Percentiles rank a stretch among this genome's conserved stretches.
Conservation (phyloP, 2,888 invertebrate species). For the Oligia latruncula region DNA sequence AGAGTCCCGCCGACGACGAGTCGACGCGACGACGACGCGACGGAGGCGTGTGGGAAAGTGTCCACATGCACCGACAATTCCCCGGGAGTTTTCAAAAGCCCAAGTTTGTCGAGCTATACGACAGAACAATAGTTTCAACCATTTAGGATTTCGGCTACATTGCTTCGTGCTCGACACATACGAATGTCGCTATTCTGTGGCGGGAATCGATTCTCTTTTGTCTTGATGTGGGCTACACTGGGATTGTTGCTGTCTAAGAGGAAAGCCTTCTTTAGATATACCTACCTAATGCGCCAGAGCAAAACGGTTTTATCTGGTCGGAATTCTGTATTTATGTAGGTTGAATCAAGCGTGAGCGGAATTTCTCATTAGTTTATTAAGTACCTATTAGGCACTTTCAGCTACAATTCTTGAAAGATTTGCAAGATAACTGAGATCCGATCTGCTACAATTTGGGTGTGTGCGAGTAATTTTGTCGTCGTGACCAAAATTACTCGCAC, state of each 20-base stretch:
- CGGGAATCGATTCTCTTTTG: conserved; percentile 66
- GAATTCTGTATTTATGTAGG: conserved; percentile 13
- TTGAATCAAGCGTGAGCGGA: conserved; percentile 6
- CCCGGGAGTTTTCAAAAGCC: conserved; percentile 53
- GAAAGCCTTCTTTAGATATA: conserved; percentile 40
- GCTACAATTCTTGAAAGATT: not conserved
- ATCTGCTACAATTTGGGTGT: not conserved
- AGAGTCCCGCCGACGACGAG: conserved; percentile 47
- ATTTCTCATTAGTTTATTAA: conserved; percentile 19
- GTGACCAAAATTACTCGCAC: too few relatives aligned
- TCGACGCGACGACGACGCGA: conserved; percentile 23
- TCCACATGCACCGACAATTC: conserved; percentile 68
- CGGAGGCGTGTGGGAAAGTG: conserved; percentile 70
- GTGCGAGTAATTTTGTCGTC: not conserved
- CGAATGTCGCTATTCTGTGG: conserved; percentile 61
- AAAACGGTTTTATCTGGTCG: conserved; percentile 17
- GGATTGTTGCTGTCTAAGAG: conserved; percentile 35
- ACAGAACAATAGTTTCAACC: conserved; percentile 66
- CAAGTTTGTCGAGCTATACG: conserved; percentile 57
- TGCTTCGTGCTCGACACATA: conserved; percentile 58
- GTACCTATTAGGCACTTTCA: not conserved
- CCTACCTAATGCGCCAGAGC: conserved; percentile 18
- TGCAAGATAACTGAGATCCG: not conserved
- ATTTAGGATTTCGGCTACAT: conserved; percentile 67
- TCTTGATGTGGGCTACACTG: conserved; percentile 51